Percentiles rank a stretch among this genome's conserved stretches.
Conservation (phyloP, 2,113 vertebrate genomes). For the Petroica traversi region DNA sequence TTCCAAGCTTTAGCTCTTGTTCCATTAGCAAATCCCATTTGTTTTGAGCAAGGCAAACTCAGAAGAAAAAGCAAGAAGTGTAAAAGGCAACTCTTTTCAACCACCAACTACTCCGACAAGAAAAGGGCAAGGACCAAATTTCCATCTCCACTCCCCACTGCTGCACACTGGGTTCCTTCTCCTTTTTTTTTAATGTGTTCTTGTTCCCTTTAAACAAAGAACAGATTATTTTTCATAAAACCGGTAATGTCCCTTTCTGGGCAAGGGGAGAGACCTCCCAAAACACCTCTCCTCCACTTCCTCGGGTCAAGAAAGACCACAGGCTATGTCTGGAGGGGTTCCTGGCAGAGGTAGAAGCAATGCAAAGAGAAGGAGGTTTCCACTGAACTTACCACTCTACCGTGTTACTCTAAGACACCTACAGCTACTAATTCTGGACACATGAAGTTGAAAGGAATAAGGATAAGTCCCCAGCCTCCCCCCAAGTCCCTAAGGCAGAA, state of each 20-base stretch:
- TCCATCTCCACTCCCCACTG: neutral
- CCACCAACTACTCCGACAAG: neutral
- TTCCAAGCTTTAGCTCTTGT: conserved; percentile 18
- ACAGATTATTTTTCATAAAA: neutral
- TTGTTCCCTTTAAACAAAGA: conserved; percentile 15
- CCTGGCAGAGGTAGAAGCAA: conserved; percentile 71
- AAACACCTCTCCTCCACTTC: conserved; percentile 10
- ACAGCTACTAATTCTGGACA: conserved; percentile 61
- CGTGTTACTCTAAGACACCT: conserved; percentile 61
- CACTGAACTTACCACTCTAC: conserved; percentile 57
- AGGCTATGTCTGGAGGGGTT: neutral
- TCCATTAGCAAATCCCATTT: conserved; percentile 24
- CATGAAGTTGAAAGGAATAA: conserved; percentile 56
- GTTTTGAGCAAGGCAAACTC: conserved; percentile 12
- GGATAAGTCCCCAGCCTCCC: conserved; percentile 17
- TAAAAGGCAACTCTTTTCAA: neutral
- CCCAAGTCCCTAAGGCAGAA: conserved; percentile 58
- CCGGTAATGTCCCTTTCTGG: neutral
- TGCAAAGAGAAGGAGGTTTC: conserved; percentile 51
- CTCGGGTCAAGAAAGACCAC: neutral
- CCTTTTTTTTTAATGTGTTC: neutral
- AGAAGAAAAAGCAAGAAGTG: conserved; percentile 4
- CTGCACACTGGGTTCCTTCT: neutral
- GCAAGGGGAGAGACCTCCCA: neutral
- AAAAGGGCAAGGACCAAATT: neutral